Percentiles rank a stretch among this genome's conserved stretches.
These are phyloP conservation scores for Scleropages formosus DNA, from an alignment of 2,797 vertebrate genomes.

Conservation along the genomic window DNA sequence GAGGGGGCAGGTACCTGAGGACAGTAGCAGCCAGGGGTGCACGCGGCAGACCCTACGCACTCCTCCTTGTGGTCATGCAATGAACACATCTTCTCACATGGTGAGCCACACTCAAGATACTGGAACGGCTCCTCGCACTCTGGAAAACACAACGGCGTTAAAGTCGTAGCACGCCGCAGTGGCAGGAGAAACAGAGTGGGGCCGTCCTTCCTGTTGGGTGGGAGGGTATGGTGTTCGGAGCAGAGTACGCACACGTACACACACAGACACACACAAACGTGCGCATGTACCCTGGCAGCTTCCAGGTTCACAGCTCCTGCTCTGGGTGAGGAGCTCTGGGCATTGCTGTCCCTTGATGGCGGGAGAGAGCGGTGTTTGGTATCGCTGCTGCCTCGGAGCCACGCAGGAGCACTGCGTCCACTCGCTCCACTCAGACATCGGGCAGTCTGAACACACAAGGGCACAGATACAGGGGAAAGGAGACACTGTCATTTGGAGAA, in stretches of 20 bases:
- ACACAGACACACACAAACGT: constrained; percentile 14
- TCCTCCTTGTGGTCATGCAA: constrained; percentile 52
- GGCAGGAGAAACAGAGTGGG: no score
- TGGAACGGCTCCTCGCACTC: constrained; percentile 74
- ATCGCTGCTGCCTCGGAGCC: constrained; percentile 73
- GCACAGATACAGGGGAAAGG: neutral
- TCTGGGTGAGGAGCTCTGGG: constrained; percentile 68
- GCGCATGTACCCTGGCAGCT: constrained; percentile 63
- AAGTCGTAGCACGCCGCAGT: no score
- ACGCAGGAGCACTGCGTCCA: constrained; percentile 79
- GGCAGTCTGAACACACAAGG: constrained; percentile 66
- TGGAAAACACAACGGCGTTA: constrained; percentile 30
- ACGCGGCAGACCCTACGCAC: constrained; percentile 63
- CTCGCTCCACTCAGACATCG: constrained; percentile 78
- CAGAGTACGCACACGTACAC: neutral
- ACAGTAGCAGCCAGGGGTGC: constrained; percentile 85
- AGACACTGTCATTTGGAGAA: neutral
- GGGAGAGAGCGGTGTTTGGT: constrained; percentile 66
- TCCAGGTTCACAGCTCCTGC: constrained; percentile 61
- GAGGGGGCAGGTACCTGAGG: constrained; percentile 64
- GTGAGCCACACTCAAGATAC: constrained; percentile 69
- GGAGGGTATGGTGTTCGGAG: no score
- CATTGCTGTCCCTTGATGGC: constrained; percentile 67
- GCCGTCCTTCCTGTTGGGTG: no score
- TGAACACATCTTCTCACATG: constrained; percentile 77